Percentiles rank a stretch among this genome's conserved stretches.
phyloP scores from a whole-genome alignment of 2,888 invertebrate species.

The Physocephala rufipes region DNA sequence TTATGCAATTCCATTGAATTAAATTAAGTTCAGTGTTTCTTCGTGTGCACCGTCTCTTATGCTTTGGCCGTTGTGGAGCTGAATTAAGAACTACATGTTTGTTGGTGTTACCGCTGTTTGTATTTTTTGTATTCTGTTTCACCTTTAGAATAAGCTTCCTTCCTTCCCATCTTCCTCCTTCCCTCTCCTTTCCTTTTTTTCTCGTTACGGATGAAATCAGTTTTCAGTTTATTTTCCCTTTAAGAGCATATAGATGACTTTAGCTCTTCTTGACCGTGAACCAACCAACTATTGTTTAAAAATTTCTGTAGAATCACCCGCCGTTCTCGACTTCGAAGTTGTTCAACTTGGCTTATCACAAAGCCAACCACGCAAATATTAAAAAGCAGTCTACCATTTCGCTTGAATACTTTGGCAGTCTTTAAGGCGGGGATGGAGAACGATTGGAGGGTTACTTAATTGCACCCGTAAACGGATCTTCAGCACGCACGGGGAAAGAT shows the following conservation, averaged over 20 bases:
- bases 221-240: slow-evolving; percentile 17
- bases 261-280: slow-evolving; percentile 26
- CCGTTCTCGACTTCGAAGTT: not conserved
- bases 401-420: not conserved
- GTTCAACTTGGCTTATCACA: not conserved
- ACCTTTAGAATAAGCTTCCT: too few species aligned
- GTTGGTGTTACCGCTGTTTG: not conserved
- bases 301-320: not conserved
- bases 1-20: slow-evolving; percentile 31
- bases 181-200: too few species aligned
- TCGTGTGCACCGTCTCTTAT: slow-evolving; percentile 11
- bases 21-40: slow-evolving; percentile 20
- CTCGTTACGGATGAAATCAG: slow-evolving; percentile 3
- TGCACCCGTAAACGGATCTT: not conserved
- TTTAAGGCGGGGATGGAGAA: not conserved
- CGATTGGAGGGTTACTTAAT: not conserved
- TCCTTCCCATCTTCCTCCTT: not conserved
- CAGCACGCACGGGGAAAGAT: too few species aligned
- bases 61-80: not conserved
- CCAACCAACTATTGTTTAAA: not conserved
- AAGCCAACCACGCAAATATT: not conserved
- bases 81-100: not conserved
- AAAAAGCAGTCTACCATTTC: not conserved
- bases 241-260: too few species aligned
- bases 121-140: slow-evolving; percentile 4